A percentile compares a stretch with the other conserved stretches of the same genome.
Conservation (phyloP, 2,888 invertebrate genomes). For the Cryptus armator region DNA sequence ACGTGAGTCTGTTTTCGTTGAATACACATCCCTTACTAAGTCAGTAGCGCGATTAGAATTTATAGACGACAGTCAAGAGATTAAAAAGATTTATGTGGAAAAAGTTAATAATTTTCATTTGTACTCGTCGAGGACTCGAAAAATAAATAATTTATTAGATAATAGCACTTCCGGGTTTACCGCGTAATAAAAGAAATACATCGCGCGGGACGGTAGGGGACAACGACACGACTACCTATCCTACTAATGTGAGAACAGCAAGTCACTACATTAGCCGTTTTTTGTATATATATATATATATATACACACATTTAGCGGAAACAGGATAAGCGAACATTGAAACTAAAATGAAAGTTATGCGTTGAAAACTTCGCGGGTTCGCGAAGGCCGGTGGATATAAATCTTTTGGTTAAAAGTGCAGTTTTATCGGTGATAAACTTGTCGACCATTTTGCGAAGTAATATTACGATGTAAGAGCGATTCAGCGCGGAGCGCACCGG, state of each 20-base stretch:
- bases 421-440: not conserved
- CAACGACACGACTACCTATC: not conserved
- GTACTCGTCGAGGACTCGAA: no score
- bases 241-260: not conserved
- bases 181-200: no score
- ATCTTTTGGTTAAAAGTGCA: not conserved
- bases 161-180: no score
- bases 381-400: not conserved
- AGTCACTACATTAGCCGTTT: not conserved
- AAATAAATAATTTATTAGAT: no score
- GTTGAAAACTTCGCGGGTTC: not conserved
- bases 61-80: no score
- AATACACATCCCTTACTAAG: no score
- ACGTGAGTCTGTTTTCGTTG: no score
- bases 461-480: constrained; percentile 7
- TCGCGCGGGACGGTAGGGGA: not conserved
- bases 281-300: not conserved
- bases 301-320: not conserved
- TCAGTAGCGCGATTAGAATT: no score
- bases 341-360: not conserved
- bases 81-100: no score
- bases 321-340: not conserved
- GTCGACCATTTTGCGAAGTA: not conserved
- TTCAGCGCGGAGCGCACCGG: not conserved
- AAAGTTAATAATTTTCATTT: no score